Evolutionary conservation across 2,797 vertebrate species (phyloP), one percentile per base, ranked within the genome.

Genomic region (Sebastes variabilis): DNA sequence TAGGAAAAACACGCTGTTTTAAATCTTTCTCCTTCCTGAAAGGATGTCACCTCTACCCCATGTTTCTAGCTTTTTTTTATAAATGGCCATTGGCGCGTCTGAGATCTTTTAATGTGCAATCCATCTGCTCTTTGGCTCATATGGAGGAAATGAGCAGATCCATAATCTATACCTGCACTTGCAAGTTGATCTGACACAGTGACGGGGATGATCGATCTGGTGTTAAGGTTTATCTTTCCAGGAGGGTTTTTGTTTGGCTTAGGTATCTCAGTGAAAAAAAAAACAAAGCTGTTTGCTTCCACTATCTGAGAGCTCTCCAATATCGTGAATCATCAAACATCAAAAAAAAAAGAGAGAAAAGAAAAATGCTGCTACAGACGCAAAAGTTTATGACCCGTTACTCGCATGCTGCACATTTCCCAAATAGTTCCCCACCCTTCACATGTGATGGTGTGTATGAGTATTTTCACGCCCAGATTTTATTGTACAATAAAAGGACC

Each of bases 121-220:
- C 93, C 94, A 94, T 95, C 93, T 95, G 91, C 83, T 88, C 72
- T 83, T 82, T 77, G 88, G 83, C 84, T 93, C 77, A 83, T 30
- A 72, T 36, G 14, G 74, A 88, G 92, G 91, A 94, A 94, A 93
- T 92, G 85, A 93, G 76, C 76, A 87, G 87, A 93, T 94, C 82
- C 80, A 86, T 90, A 93, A 94, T 92, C 92, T 88, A 72, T 93
- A 93, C 87, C 93, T 90, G 88, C 78, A 3, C 65, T 56, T 85
- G 89, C 72, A 74, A 88, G 79, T 83, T 79, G 67, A 88, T 76
- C 79, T 30, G 80, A 84, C 68, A 29, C 16, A 29, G 74, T 66
- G 82, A 82, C 5, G 72, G 76, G 70, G 84, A 75, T 80, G 81
- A 93, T 88, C 62, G 67, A 93, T 90, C 81, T 83, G 69, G 59